A percentile compares a stretch with the other conserved stretches of the same genome.
Evolutionary conservation across 1,140 invertebrate species (phyloP).

Genomic region (Nylanderia fulva): DNA sequence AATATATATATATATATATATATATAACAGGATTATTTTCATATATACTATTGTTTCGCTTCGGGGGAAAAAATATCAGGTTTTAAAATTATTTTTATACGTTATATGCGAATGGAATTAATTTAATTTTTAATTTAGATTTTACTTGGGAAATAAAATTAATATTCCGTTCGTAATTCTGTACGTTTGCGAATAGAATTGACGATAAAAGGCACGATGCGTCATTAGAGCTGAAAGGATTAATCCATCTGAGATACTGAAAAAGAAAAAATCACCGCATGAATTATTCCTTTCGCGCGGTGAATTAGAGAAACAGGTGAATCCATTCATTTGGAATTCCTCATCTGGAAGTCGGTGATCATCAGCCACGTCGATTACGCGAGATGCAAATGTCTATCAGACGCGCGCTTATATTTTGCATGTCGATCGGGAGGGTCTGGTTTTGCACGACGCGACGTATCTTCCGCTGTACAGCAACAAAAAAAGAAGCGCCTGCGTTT

Average conservation of each 20-base stretch:
- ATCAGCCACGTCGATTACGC: conserved; percentile 45
- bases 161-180: conserved; percentile 13
- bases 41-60: background rate
- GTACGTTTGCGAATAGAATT: background rate
- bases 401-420: conserved; percentile 24
- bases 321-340: conserved; percentile 18
- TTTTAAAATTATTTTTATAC: background rate
- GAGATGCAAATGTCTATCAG: conserved; percentile 25
- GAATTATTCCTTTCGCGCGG: background rate
- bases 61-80: background rate
- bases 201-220: conserved; percentile 13
- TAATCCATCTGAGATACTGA: conserved; percentile 30
- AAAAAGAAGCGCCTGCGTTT: conserved; percentile 41
- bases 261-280: background rate
- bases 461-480: background rate
- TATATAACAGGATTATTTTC: conserved; percentile 31
- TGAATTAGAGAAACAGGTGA: background rate
- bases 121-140: background rate
- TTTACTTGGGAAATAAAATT: background rate
- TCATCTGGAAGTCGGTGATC: conserved; percentile 44
- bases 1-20: no score
- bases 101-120: background rate
- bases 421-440: background rate
- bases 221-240: conserved; percentile 33
- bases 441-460: conserved; percentile 15